Percentiles rank a stretch among this genome's conserved stretches.
phyloP scores from a whole-genome alignment of 2,113 vertebrate genomes.

The Alosa alosa region DNA sequence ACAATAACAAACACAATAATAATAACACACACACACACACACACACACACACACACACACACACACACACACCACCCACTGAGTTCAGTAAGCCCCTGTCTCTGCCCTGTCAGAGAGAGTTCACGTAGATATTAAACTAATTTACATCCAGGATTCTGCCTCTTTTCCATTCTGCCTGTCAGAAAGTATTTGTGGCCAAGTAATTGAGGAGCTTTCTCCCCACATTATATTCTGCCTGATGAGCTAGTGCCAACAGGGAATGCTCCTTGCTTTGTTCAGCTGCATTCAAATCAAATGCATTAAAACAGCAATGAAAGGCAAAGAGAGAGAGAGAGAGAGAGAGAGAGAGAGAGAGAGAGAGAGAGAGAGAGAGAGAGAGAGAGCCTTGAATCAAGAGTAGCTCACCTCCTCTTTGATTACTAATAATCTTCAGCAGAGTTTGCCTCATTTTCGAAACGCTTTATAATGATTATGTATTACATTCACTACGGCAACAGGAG shows the following conservation, averaged over 20 bases:
- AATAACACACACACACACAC: neutral
- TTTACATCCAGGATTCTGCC: slow-evolving; percentile 39
- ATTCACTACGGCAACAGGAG: neutral
- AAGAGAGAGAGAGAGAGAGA: neutral
- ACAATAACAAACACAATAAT: neutral
- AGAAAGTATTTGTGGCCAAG: slow-evolving; percentile 40
- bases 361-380: neutral
- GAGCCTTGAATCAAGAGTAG: slow-evolving; percentile 18
- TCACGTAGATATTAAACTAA: slow-evolving; percentile 39
- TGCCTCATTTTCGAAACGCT: slow-evolving; percentile 10
- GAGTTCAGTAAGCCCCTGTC: neutral
- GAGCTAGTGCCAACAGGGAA: slow-evolving; percentile 19
- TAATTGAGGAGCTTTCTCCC: slow-evolving; percentile 47
- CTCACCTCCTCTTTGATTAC: slow-evolving; percentile 21
- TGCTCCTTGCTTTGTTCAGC: neutral
- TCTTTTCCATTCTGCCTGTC: slow-evolving; percentile 45
- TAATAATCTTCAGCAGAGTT: slow-evolving; percentile 3
- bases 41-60: neutral
- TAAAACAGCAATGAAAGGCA: slow-evolving; percentile 9
- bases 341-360: slow-evolving; percentile 16
- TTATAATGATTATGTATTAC: slow-evolving; percentile 5
- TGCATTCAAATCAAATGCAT: slow-evolving; percentile 30
- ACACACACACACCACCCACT: neutral
- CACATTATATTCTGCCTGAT: neutral
- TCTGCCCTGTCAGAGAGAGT: slow-evolving; percentile 28